Evolutionary conservation across 2,888 invertebrate species (phyloP).

Genomic region (Lomographa bimaculata): DNA sequence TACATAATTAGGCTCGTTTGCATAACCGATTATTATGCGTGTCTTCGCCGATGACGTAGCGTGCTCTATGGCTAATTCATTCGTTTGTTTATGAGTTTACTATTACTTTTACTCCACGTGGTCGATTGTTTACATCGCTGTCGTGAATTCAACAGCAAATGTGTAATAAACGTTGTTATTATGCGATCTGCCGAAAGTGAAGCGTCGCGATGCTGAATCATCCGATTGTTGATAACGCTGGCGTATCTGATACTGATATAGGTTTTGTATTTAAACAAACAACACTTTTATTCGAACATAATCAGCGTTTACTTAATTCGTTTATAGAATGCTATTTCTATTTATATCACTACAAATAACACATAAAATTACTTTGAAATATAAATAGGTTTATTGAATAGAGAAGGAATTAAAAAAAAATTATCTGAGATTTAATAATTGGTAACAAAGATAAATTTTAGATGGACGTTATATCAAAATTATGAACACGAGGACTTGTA

Average conservation of each 20-base stretch:
- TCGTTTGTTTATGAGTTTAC: slow-evolving; percentile 76
- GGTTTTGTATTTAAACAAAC: slow-evolving; percentile 16
- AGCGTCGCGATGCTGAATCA: slow-evolving; percentile 38
- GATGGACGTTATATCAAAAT: too few species aligned
- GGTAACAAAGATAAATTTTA: too few species aligned
- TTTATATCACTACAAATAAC: too few species aligned
- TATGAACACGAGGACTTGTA: slow-evolving; percentile 1
- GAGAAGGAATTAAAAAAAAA: too few species aligned
- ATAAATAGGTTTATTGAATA: too few species aligned
- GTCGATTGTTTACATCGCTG: slow-evolving; percentile 66
- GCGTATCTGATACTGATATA: slow-evolving; percentile 30
- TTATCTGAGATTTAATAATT: too few species aligned
- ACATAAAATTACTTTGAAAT: too few species aligned
- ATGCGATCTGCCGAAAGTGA: slow-evolving; percentile 43
- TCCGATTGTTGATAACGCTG: slow-evolving; percentile 37
- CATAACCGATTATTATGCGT: slow-evolving; percentile 80
- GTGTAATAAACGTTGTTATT: slow-evolving; percentile 68
- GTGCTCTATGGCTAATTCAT: slow-evolving; percentile 73
- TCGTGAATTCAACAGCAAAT: slow-evolving; percentile 61
- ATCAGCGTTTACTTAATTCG: too few species aligned
- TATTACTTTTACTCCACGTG: slow-evolving; percentile 76
- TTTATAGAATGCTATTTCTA: background rate
- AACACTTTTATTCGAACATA: too few species aligned
- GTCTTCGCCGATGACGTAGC: slow-evolving; percentile 71
- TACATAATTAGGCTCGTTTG: slow-evolving; percentile 80